Evolutionary conservation across 2,888 invertebrate genomes (phyloP).

Genomic region (Netelia fuscicornis): DNA sequence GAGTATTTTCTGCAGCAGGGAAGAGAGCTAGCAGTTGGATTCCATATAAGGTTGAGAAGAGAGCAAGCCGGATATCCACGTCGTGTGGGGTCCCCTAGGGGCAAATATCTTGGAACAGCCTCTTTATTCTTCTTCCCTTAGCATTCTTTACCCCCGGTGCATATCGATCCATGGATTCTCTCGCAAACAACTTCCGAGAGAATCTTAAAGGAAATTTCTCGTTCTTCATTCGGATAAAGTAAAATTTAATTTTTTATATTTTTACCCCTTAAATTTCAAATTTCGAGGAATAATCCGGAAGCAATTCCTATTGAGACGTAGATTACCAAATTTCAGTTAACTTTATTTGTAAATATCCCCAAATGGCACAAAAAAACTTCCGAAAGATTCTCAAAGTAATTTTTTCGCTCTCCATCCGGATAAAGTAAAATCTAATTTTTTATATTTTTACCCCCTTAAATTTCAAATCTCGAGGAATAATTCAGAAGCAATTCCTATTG

Average conservation of each 20-base stretch:
- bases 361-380: neutral
- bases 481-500: conserved; percentile 13
- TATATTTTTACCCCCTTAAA: too few species aligned
- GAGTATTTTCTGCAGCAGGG: conserved; percentile 39
- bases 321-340: too few species aligned
- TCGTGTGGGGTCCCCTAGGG: conserved; percentile 69
- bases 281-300: too few species aligned
- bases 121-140: conserved; percentile 9
- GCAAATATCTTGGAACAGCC: conserved; percentile 19
- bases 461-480: conserved; percentile 5
- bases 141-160: neutral
- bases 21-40: conserved; percentile 39
- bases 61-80: conserved; percentile 65
- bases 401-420: too few species aligned
- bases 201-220: too few species aligned
- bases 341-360: neutral
- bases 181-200: neutral
- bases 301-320: too few species aligned
- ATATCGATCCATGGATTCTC: conserved; percentile 46
- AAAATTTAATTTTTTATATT: too few species aligned
- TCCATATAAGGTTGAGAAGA: conserved; percentile 69
- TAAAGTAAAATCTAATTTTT: too few species aligned
- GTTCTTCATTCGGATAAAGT: too few species aligned
- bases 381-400: too few species aligned
- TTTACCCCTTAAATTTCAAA: too few species aligned